These are phyloP conservation scores for Danionella cerebrum DNA, from an alignment of 2,113 vertebrate species.

Conservation along the genomic window DNA sequence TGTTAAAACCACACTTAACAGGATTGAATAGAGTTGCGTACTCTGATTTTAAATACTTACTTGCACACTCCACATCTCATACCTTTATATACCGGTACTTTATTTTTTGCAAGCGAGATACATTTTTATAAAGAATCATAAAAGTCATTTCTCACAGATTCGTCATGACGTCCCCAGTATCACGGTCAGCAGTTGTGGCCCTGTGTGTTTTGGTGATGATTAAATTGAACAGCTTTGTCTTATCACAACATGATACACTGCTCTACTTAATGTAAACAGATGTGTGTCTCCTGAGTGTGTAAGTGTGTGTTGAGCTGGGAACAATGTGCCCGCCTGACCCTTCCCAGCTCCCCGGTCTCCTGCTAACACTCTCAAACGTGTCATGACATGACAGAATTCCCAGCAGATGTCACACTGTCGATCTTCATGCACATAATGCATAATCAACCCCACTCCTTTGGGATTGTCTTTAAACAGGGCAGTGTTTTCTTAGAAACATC, in stretches of 20 bases:
- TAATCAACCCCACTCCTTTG: constrained; percentile 46
- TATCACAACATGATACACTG: not conserved
- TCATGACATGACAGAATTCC: constrained; percentile 44
- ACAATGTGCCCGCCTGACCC: constrained; percentile 57
- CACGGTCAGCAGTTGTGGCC: too few species aligned
- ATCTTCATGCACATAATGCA: constrained; percentile 34
- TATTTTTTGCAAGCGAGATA: too few species aligned
- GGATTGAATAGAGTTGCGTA: too few species aligned
- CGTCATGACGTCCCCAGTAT: too few species aligned
- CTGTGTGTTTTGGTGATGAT: not conserved
- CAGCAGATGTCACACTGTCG: constrained; percentile 41
- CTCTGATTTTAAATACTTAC: too few species aligned
- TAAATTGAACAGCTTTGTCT: not conserved
- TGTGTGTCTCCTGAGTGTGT: not conserved
- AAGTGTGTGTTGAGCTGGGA: constrained; percentile 49
- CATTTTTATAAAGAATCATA: too few species aligned
- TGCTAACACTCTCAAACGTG: constrained; percentile 50
- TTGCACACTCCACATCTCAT: too few species aligned
- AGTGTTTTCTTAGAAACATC: constrained; percentile 62
- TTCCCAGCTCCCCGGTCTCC: constrained; percentile 47
- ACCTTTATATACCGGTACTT: too few species aligned
- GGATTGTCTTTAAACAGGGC: constrained; percentile 51
- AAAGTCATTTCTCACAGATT: too few species aligned
- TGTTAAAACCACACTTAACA: too few species aligned
- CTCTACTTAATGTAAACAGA: not conserved